Conservation (phyloP, 1,140 invertebrate species). For the Plutomurus gul region DNA sequence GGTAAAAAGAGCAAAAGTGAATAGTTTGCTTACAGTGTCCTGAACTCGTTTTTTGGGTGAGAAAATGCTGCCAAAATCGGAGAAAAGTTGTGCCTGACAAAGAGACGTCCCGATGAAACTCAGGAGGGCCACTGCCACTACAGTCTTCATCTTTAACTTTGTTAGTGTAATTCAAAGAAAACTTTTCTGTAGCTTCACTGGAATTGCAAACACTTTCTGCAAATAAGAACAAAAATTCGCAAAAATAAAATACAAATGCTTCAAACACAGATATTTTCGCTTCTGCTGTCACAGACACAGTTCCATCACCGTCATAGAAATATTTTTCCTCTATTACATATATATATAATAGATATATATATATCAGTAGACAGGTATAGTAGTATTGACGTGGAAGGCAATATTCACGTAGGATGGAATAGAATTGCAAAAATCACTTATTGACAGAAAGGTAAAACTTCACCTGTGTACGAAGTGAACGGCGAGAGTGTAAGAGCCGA, state of each 20-base stretch:
- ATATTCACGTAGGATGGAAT: not conserved
- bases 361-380: no score
- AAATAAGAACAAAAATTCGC: no score
- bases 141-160: not conserved
- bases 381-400: no score
- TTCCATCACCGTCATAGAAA: no score
- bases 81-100: constrained; percentile 47
- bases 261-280: no score
- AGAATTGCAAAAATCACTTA: not conserved
- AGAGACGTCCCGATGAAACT: not conserved
- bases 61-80: constrained; percentile 48
- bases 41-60: constrained; percentile 47
- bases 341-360: no score
- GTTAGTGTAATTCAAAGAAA: not conserved
- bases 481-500: constrained; percentile 26
- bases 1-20: no score
- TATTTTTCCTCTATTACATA: no score
- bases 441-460: not conserved
- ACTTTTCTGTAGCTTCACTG: not conserved
- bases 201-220: no score
- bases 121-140: not conserved
- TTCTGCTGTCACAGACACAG: not conserved
- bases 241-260: no score
- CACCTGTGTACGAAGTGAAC: not conserved
- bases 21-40: constrained; percentile 51